Percentiles rank a stretch among this genome's conserved stretches.
These are phyloP conservation scores for Sebastes ruberrimus DNA, from an alignment of 2,797 vertebrate species.

Conservation along the genomic window DNA sequence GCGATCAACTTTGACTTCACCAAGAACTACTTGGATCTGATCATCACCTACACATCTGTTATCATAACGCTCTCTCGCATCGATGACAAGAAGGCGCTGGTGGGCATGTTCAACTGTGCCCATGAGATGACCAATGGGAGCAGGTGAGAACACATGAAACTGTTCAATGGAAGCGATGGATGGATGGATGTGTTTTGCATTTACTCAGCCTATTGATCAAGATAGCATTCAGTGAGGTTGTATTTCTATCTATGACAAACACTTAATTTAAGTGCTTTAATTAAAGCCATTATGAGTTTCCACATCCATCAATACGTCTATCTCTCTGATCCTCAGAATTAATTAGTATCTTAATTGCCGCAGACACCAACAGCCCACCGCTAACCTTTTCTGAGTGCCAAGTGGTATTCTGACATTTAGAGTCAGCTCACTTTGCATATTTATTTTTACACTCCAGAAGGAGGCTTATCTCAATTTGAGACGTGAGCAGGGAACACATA, in stretches of 20 bases:
- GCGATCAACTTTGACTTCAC: conserved; percentile 92
- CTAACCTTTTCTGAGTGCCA: conserved; percentile 21
- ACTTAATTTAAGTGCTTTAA: not conserved
- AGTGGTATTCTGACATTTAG: conserved; percentile 34
- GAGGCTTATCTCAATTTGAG: conserved; percentile 13
- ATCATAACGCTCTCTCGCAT: conserved; percentile 90
- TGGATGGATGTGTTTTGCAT: not conserved
- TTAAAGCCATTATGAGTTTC: not conserved
- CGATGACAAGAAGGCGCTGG: conserved; percentile 89
- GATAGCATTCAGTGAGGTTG: not conserved
- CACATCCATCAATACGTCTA: not conserved
- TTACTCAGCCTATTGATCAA: not conserved
- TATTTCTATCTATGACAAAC: not conserved
- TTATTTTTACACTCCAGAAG: conserved; percentile 3
- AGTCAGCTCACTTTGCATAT: conserved; percentile 19
- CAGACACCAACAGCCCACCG: not conserved
- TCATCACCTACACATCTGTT: conserved; percentile 90
- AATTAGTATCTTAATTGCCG: conserved; percentile 5
- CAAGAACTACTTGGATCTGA: conserved; percentile 92
- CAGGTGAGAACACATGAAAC: conserved; percentile 73
- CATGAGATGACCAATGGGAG: conserved; percentile 91
- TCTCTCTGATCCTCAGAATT: not conserved
- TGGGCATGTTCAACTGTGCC: conserved; percentile 92
- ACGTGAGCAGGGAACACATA: not conserved
- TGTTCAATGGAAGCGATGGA: not conserved